A percentile compares a stretch with the other conserved stretches of the same genome.
Conservation (phyloP, 2,113 vertebrate genomes). For the Romanogobio albipinnatus region DNA sequence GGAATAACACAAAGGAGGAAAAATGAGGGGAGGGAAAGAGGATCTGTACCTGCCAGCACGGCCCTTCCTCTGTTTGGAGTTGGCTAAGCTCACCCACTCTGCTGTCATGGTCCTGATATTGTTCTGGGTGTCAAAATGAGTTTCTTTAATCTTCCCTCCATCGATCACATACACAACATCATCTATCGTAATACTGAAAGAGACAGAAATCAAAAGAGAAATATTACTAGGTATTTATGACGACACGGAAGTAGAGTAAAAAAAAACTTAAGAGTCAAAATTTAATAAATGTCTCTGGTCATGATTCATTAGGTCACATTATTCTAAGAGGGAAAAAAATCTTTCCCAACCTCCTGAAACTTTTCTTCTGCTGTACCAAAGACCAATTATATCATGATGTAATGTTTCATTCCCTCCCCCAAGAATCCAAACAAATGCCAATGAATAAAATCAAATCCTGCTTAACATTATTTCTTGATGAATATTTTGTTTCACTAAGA, state of each 20-base stretch:
- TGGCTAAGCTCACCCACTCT: slow-evolving; percentile 97
- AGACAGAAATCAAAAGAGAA: neutral
- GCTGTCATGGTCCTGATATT: slow-evolving; percentile 97
- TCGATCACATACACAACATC: slow-evolving; percentile 97
- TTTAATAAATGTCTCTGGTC: neutral
- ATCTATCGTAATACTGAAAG: slow-evolving; percentile 93
- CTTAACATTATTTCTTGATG: too few relatives aligned
- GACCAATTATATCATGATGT: neutral
- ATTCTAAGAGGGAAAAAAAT: neutral
- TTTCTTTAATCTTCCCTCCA: slow-evolving; percentile 97
- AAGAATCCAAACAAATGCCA: neutral
- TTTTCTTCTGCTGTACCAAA: neutral
- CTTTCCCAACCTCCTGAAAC: neutral
- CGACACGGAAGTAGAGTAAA: neutral
- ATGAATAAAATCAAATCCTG: too few relatives aligned
- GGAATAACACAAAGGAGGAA: neutral
- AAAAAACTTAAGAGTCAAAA: neutral
- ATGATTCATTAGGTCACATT: neutral
- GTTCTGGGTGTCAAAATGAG: slow-evolving; percentile 95
- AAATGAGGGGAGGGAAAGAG: neutral
- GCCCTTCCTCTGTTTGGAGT: slow-evolving; percentile 95
- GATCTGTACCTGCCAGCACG: slow-evolving; percentile 88
- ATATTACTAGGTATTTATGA: neutral
- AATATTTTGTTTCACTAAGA: too few relatives aligned
- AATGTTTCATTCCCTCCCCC: neutral